Evolutionary conservation across 2,113 vertebrate species (phyloP), one percentile per base, ranked within the genome.

Genomic region (Himantopus leucocephalus): DNA sequence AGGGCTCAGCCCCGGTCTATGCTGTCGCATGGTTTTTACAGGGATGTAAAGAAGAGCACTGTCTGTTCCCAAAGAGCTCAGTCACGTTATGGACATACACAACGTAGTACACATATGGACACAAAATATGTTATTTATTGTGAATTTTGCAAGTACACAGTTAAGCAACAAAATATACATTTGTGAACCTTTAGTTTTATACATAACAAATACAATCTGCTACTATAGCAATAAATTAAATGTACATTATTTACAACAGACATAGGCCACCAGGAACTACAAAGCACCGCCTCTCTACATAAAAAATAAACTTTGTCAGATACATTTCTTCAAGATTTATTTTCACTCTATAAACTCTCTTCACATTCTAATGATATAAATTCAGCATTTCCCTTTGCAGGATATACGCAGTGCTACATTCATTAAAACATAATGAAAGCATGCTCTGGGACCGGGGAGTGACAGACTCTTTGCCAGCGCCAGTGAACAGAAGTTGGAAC

Each of bases 151-250:
- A 98, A 98, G 98, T 97, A 98, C 98, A 98, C 98, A 84, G 97
- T 98, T 97, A 98, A 98, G 98, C 98, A 98, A 98, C 98, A 98
- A 98, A 98, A 98, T 98, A 98, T 98, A 98, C 98, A 98, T 98
- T 98, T 98, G 96, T 98, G 97, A 91, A 98, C 98, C 89, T 97
- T 98, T 97, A 75, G 55, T 98, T 98, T 98, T 98, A 98, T 98
- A 98, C 98, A 98, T 97, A 98, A 98, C 98, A 98, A 98, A 97
- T 98, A 98, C 97, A 98, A 97, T 98, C 77, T 98, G 98, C 98
- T 98, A 98, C 98, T 85, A 94, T 97, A 98, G 98, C 98, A 98
- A 98, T 98, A 98, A 98, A 98, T 98, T 98, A 98, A 98, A 98
- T 98, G 83, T 98, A 98, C 98, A 98, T 75, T 98, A 98, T 98